Conservation (phyloP, 2,113 vertebrate species). For the Polypterus senegalus region DNA sequence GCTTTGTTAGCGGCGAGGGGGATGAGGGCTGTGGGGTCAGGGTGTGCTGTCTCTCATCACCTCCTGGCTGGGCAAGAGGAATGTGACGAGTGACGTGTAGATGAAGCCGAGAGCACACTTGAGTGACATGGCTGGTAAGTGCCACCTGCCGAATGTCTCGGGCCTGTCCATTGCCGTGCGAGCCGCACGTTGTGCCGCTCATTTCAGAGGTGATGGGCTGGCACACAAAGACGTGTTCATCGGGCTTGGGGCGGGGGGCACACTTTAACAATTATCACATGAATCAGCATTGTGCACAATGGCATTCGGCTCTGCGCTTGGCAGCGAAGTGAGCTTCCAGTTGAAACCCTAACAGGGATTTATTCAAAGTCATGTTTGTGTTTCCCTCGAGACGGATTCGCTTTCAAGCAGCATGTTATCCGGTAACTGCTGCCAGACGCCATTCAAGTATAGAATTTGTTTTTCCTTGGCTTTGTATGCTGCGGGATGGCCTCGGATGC, state of each 20-base stretch:
- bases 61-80: too few relatives aligned
- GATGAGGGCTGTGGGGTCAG: too few relatives aligned
- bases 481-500: not conserved
- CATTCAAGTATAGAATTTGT: not conserved
- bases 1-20: too few relatives aligned
- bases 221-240: too few relatives aligned
- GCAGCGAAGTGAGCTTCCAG: conserved; percentile 5
- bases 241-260: conserved; percentile 29
- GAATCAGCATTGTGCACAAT: conserved; percentile 40
- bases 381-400: not conserved
- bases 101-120: too few relatives aligned
- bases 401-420: not conserved
- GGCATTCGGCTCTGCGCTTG: conserved; percentile 2
- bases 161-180: too few relatives aligned
- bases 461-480: not conserved
- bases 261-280: conserved; percentile 52
- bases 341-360: conserved; percentile 18
- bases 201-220: too few relatives aligned
- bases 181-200: too few relatives aligned
- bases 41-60: too few relatives aligned
- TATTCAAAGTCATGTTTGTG: conserved; percentile 12
- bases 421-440: not conserved
- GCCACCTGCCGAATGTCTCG: too few relatives aligned
- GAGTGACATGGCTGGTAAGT: too few relatives aligned
- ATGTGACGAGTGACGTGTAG: too few relatives aligned